A percentile compares a stretch with the other conserved stretches of the same genome.
phyloP scores from a whole-genome alignment of 2,113 vertebrate species.

The Leiothrix lutea region DNA sequence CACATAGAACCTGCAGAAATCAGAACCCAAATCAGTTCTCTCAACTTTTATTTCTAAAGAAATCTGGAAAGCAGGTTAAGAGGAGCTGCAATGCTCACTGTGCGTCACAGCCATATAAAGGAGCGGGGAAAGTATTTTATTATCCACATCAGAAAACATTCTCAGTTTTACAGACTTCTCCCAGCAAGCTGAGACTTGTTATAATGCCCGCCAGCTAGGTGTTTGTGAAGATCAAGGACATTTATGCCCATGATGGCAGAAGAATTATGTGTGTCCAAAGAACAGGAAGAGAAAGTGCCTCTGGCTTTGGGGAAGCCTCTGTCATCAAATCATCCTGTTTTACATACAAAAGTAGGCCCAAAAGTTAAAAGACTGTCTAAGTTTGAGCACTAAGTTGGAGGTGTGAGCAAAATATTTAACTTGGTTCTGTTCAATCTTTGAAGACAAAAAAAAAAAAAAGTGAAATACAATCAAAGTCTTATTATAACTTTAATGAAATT shows the following conservation, averaged over 20 bases:
- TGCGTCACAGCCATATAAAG: constrained; percentile 18
- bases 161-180: constrained; percentile 47
- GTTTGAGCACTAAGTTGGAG: background rate
- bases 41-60: background rate
- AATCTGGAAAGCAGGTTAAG: constrained; percentile 18
- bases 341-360: background rate
- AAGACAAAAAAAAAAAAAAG: background rate
- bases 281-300: background rate
- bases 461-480: background rate
- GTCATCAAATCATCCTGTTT: background rate
- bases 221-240: constrained; percentile 20
- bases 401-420: background rate
- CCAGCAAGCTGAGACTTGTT: constrained; percentile 14
- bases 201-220: background rate
- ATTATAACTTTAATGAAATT: background rate
- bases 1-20: background rate
- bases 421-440: background rate
- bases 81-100: background rate
- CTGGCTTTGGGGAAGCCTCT: background rate
- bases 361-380: background rate
- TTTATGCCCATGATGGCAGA: background rate
- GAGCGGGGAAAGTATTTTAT: constrained; percentile 3
- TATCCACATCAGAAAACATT: constrained; percentile 5
- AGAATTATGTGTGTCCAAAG: background rate
- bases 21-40: background rate